Base-by-base conservation (phyloP, 2,888 invertebrate species). In the Chelonus formosanus region DNA sequence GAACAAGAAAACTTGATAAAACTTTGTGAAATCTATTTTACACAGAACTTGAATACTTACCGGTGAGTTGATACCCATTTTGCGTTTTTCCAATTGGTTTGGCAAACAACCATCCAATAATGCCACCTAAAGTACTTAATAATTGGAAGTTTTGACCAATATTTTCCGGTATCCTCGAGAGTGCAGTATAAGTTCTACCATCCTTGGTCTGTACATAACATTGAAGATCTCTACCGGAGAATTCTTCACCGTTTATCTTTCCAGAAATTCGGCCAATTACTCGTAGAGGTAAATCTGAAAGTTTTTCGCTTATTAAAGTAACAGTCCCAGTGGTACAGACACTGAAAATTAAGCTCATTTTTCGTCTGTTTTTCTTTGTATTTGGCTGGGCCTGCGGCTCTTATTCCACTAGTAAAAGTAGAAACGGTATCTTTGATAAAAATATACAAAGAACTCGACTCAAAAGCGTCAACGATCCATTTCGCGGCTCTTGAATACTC, bases 101-200 rank as follows among this genome's bases (percentile, higher is more conserved):
- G 4, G 98, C 97, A 81, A 98, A 98, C 1, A 98, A 85, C 95
- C 97, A 98, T 5, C 96, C 97, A 64, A 98, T 91, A 0, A 94
- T 88, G 31, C 91, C 91, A 0, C 95, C 95, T 35, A 98, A 85
- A 3, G 94, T 89, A 75, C 92, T 90, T 1, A 97, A 86, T n/a
- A 94, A 87, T 82, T 96, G 94, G 74, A 97, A 86, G 76, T 93
- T 91, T 54, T 89, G 89, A 3, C 96, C 97, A 43, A 96, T 86
- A 10, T 88, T 86, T 3, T 88, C 85, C 0, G 92, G 92, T 4
- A 96, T 89, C 68, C 92, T 90, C 10, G 96, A 95, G 47, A 98
- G 87, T 0, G 97, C 97, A 0, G 95, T 95, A 82, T 97, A 98
- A 1, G 93, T 91, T 72, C 96, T 87, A 0, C 94, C 95, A 76